These are phyloP conservation scores for Sisyra nigra DNA, from an alignment of 2,888 invertebrate species.

Conservation along the genomic window DNA sequence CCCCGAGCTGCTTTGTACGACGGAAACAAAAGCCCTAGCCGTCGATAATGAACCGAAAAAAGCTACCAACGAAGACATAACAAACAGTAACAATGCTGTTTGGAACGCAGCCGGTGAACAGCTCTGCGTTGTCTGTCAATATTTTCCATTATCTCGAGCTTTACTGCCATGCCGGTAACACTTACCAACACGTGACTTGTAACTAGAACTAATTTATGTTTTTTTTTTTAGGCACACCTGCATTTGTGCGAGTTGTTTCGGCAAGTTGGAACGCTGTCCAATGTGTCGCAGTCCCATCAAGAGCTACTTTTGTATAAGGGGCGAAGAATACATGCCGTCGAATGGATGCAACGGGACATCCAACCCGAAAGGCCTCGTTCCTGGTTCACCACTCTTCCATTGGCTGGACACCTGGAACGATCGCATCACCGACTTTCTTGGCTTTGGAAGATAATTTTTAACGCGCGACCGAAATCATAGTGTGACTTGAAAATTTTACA, in stretches of 20 bases:
- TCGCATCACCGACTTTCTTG: constrained; percentile 56
- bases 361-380: constrained; percentile 23
- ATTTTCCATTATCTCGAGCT: constrained; percentile 59
- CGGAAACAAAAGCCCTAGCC: constrained; percentile 20
- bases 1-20: constrained; percentile 8
- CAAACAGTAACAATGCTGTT: constrained; percentile 29
- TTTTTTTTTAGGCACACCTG: constrained; percentile 49
- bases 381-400: constrained; percentile 27
- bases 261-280: constrained; percentile 68
- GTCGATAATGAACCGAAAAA: constrained; percentile 16
- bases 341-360: constrained; percentile 22
- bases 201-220: background rate
- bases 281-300: constrained; percentile 73
- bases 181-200: background rate
- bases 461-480: too few species aligned
- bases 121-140: constrained; percentile 70
- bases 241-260: constrained; percentile 65
- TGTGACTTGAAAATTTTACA: too few species aligned
- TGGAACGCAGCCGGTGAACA: constrained; percentile 41
- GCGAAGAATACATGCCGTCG: constrained; percentile 52
- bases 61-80: constrained; percentile 10
- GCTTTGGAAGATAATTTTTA: constrained; percentile 36
- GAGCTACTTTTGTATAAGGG: constrained; percentile 68
- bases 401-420: constrained; percentile 49
- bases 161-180: constrained; percentile 54